These are phyloP conservation scores for Sitta carolinensis DNA, from an alignment of 2,797 vertebrate genomes.

Conservation along the genomic window DNA sequence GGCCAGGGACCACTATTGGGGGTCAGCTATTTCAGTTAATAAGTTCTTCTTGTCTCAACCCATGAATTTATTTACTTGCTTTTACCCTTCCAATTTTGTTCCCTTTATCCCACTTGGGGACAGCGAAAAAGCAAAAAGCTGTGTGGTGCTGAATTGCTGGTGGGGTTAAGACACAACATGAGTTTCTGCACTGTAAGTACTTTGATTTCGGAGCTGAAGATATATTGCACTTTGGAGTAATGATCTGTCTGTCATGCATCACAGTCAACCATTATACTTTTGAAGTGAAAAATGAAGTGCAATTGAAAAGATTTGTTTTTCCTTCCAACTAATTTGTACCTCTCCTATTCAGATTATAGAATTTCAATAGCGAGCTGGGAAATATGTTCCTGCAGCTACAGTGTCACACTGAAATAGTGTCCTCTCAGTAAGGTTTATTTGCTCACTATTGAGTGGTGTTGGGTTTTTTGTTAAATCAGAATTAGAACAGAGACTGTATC, in stretches of 20 bases:
- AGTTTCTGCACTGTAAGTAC: neutral
- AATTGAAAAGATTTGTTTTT: slow-evolving; percentile 62
- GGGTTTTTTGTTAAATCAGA: neutral
- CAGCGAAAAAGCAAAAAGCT: neutral
- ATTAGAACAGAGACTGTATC: neutral
- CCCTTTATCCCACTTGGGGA: fast-evolving
- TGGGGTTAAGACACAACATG: neutral
- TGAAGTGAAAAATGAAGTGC: slow-evolving; percentile 54
- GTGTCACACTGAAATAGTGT: slow-evolving; percentile 44
- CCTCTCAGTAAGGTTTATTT: slow-evolving; percentile 40
- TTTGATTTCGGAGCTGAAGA: slow-evolving; percentile 11
- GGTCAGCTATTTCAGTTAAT: neutral
- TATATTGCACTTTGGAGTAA: slow-evolving; percentile 46
- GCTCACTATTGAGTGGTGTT: neutral
- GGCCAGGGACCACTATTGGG: neutral
- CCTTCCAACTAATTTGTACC: slow-evolving; percentile 62
- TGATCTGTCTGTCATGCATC: slow-evolving; percentile 51
- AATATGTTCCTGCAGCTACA: slow-evolving; percentile 13
- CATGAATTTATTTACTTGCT: neutral
- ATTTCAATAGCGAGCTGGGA: slow-evolving; percentile 42
- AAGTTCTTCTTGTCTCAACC: neutral
- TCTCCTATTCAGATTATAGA: slow-evolving; percentile 50
- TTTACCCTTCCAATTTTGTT: neutral
- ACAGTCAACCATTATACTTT: slow-evolving; percentile 50
- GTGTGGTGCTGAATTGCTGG: neutral